Base-by-base conservation (phyloP, 1,140 invertebrate species). In the Zophobas morio region DNA sequence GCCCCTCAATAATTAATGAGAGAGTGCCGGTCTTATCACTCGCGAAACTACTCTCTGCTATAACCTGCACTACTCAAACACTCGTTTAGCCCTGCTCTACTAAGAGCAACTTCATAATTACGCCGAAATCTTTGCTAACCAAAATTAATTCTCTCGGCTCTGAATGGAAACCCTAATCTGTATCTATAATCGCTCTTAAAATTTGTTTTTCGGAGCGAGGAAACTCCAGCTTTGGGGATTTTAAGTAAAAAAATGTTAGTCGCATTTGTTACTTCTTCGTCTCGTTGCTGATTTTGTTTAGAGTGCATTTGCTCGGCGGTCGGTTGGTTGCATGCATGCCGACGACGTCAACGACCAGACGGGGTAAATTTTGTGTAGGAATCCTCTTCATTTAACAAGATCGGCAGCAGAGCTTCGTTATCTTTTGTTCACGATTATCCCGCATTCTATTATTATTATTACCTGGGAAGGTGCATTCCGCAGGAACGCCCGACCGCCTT, bases 1-100 rank as follows among this genome's bases (percentile, higher is more conserved):
- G 49, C 47, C 70, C 54, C 54, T 73, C 54, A 53, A 73, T 73
- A 73, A 73, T 54, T 73, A 73, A 73, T 73, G 46, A 53, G 70
- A 6, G 42, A 72, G 60, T 66, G 60, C 42, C 60, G 60, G 60
- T 36, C 60, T 66, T 66, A 66, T 66, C 60, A 66, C 60, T 66
- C 60, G 60, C 42, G 60, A 66, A 66, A 66, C 60, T 66, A 66
- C 60, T 66, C 60, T 39, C 60, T 39, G 60, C 60, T 66, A 46
- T 66, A 66, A 66, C 60, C 60, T 66, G 60, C 60, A 46, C 39
- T 46, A 46, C 39, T 46, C 60, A 66, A 66, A 66, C 60, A 66
- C 60, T 66, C 60, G 60, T 66, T 66, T 66, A 66, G 60, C 60
- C 39, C 60, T 42, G 60, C 60, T 66, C 42, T 66, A 66, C 33